Evolutionary conservation across 2,113 vertebrate genomes (phyloP).

Genomic region (Corythornis vintsioides): DNA sequence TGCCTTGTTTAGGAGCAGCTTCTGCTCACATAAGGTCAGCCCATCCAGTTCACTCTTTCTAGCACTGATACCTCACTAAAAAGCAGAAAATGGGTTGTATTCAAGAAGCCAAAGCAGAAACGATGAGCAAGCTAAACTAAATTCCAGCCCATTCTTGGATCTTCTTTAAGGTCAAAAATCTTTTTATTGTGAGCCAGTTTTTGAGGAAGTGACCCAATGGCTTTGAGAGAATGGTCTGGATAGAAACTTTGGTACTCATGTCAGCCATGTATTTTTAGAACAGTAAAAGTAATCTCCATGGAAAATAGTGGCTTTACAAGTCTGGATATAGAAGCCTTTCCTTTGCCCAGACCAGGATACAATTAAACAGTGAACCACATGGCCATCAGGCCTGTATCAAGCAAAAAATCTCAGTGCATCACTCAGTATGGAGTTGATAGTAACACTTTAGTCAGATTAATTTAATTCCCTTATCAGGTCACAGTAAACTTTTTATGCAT

Average conservation of each 20-base stretch:
- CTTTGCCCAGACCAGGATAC: slow-evolving; percentile 27
- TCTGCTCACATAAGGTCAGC: not conserved
- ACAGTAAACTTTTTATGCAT: not conserved
- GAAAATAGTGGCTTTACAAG: slow-evolving; percentile 51
- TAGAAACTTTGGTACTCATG: slow-evolving; percentile 9
- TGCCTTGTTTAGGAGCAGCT: not conserved
- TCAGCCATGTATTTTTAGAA: slow-evolving; percentile 58
- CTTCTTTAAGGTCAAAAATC: slow-evolving; percentile 48
- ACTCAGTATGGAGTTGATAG: not conserved
- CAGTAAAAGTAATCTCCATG: slow-evolving; percentile 40
- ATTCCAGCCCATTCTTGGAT: slow-evolving; percentile 41
- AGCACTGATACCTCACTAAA: slow-evolving; percentile 16
- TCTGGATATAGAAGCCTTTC: slow-evolving; percentile 35
- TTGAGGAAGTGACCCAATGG: slow-evolving; percentile 52
- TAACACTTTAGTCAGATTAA: not conserved
- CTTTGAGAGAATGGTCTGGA: slow-evolving; percentile 33
- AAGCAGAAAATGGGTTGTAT: not conserved
- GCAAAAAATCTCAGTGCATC: not conserved
- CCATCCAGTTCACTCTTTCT: not conserved
- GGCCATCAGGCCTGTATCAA: not conserved
- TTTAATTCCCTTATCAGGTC: not conserved
- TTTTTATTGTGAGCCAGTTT: slow-evolving; percentile 49
- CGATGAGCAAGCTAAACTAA: slow-evolving; percentile 27
- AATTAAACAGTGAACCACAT: slow-evolving; percentile 6
- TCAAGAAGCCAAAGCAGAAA: slow-evolving; percentile 21